A percentile compares a stretch with the other conserved stretches of the same genome.
These are phyloP conservation scores for Danaus melanippus DNA, from an alignment of 1,140 invertebrate species.

Conservation along the genomic window DNA sequence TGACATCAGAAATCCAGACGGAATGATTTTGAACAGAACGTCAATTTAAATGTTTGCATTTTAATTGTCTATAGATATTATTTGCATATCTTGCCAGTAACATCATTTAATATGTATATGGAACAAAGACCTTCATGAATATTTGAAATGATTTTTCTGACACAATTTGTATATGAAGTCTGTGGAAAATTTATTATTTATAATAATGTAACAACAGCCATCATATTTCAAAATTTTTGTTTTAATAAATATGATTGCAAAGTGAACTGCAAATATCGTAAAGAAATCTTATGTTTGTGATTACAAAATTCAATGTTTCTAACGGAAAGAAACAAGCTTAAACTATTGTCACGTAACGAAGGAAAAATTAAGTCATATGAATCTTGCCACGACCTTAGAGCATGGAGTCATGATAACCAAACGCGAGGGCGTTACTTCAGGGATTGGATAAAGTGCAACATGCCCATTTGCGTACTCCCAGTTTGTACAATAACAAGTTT, in stretches of 20 bases:
- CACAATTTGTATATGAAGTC: no score
- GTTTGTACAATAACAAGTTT: constrained; percentile 30
- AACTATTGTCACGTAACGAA: constrained; percentile 43
- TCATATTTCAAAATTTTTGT: no score
- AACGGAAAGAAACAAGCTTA: constrained; percentile 18
- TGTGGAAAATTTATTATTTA: no score
- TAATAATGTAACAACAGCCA: no score
- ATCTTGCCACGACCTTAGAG: constrained; percentile 50
- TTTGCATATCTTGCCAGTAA: no score
- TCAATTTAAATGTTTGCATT: constrained; percentile 31
- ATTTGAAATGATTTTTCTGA: no score
- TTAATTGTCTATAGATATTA: background rate
- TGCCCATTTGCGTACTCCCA: constrained; percentile 50
- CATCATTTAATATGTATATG: no score
- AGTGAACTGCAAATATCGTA: no score
- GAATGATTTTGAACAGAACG: constrained; percentile 49
- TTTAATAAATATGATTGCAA: no score
- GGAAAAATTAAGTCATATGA: constrained; percentile 58
- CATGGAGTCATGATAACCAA: constrained; percentile 57
- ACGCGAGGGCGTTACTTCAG: constrained; percentile 41
- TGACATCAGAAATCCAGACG: constrained; percentile 54
- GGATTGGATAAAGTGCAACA: constrained; percentile 59
- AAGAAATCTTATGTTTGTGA: no score
- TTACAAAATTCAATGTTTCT: constrained; percentile 20
- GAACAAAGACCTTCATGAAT: no score